phyloP scores from a whole-genome alignment of 2,113 vertebrate species.

The Corapipo altera region DNA sequence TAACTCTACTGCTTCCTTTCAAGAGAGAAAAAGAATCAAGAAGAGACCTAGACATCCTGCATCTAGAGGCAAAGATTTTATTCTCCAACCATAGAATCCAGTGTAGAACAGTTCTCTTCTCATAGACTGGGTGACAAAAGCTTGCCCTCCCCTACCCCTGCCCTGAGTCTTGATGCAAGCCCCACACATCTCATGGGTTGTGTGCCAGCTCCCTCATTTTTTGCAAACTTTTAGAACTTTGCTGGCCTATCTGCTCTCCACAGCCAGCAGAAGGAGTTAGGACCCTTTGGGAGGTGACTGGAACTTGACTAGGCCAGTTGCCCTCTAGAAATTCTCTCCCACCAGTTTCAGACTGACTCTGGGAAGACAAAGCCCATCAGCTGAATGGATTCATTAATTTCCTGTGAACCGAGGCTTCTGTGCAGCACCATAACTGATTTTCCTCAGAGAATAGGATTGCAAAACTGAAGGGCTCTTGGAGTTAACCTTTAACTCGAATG shows the following conservation, averaged over 20 bases:
- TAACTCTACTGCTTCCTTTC: not conserved
- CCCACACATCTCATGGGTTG: not conserved
- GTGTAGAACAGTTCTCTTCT: not conserved
- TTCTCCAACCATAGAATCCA: not conserved
- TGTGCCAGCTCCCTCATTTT: not conserved
- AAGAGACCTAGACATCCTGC: not conserved
- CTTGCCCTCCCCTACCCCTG: not conserved
- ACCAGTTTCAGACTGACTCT: not conserved
- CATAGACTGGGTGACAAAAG: rapidly evolving
- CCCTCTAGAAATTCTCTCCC: not conserved
- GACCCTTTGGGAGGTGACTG: not conserved
- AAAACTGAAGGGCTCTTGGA: not conserved
- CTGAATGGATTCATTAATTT: not conserved
- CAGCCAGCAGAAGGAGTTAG: not conserved
- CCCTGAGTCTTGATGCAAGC: not conserved
- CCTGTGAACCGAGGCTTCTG: not conserved
- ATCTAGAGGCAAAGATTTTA: not conserved
- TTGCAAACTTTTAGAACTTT: not conserved
- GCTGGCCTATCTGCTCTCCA: not conserved
- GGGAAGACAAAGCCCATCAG: not conserved
- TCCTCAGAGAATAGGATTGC: not conserved
- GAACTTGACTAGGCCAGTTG: not conserved
- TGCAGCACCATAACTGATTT: not conserved
- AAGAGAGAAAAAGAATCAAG: not conserved
- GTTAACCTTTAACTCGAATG: constrained; percentile 42